Conservation (phyloP, 1,140 invertebrate species). For the Danaus melanippus region DNA sequence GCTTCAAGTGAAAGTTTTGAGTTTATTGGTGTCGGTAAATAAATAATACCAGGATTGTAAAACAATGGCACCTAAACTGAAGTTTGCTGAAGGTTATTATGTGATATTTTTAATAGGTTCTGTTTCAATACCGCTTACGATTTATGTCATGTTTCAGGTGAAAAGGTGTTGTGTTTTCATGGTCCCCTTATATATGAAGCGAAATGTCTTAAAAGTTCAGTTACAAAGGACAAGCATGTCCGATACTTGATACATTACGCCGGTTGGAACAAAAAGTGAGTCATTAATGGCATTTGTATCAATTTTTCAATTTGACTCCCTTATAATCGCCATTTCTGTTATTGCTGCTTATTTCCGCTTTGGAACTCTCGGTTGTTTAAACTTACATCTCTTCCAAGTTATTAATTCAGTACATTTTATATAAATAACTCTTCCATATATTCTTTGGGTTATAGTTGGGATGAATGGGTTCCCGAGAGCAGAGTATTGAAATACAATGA, state of each 20-base stretch:
- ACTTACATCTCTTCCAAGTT: not conserved
- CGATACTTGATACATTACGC: conserved; percentile 97
- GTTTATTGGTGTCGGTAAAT: not conserved
- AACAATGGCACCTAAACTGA: conserved; percentile 71
- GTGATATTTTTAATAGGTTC: conserved; percentile 10
- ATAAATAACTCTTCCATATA: not conserved
- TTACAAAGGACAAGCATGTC: conserved; percentile 87
- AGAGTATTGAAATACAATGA: conserved; percentile 95
- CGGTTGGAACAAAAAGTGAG: conserved; percentile 98
- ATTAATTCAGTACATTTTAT: too few species aligned
- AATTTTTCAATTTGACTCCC: too few species aligned
- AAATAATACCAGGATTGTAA: conserved; percentile 6
- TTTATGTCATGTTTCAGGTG: conserved; percentile 75
- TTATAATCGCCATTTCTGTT: too few species aligned
- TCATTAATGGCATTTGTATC: conserved; percentile 15
- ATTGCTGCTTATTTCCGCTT: not conserved
- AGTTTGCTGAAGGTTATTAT: conserved; percentile 77
- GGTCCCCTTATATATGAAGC: conserved; percentile 96
- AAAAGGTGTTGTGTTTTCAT: conserved; percentile 97
- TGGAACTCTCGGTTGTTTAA: not conserved
- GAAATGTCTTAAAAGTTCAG: conserved; percentile 90
- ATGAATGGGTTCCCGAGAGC: conserved; percentile 97
- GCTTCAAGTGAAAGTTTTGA: too few species aligned
- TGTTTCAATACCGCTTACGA: not conserved
- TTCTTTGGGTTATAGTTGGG: conserved; percentile 83